Evolutionary conservation across 1,140 invertebrate genomes (phyloP).

Genomic region (Sycophaga agraensis): DNA sequence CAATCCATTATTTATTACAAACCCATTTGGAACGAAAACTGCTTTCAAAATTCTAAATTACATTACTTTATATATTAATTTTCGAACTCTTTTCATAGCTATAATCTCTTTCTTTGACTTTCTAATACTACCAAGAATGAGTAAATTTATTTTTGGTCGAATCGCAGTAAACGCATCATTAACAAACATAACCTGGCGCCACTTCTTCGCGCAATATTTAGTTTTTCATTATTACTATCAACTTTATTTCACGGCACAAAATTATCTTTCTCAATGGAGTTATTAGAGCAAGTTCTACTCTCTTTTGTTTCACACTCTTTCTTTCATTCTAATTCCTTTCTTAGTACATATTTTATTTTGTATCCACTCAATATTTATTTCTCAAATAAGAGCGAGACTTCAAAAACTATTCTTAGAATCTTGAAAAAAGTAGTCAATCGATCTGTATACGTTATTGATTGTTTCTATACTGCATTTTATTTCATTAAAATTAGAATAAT

Average conservation of each 20-base stretch:
- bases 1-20: too few relatives aligned
- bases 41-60: too few relatives aligned
- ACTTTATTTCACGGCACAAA: constrained; percentile 10
- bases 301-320: not conserved
- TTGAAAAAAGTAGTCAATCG: constrained; percentile 6
- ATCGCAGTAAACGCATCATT: constrained; percentile 40
- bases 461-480: not conserved
- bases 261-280: constrained; percentile 2
- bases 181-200: constrained; percentile 41
- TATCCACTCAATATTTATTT: not conserved
- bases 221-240: constrained; percentile 22
- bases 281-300: not conserved
- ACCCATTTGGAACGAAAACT: too few relatives aligned
- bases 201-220: constrained; percentile 9
- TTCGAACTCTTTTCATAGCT: too few relatives aligned
- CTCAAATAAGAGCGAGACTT: not conserved
- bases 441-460: not conserved
- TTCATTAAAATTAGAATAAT: not conserved
- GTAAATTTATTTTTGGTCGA: constrained; percentile 31
- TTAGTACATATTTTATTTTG: not conserved
- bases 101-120: constrained; percentile 13
- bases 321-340: not conserved
- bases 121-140: constrained; percentile 20
- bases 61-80: too few relatives aligned
- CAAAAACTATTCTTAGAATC: constrained; percentile 12